Percentiles rank a stretch among this genome's conserved stretches.
These are phyloP conservation scores for Adela reaumurella DNA, from an alignment of 2,888 invertebrate genomes.

Conservation along the genomic window DNA sequence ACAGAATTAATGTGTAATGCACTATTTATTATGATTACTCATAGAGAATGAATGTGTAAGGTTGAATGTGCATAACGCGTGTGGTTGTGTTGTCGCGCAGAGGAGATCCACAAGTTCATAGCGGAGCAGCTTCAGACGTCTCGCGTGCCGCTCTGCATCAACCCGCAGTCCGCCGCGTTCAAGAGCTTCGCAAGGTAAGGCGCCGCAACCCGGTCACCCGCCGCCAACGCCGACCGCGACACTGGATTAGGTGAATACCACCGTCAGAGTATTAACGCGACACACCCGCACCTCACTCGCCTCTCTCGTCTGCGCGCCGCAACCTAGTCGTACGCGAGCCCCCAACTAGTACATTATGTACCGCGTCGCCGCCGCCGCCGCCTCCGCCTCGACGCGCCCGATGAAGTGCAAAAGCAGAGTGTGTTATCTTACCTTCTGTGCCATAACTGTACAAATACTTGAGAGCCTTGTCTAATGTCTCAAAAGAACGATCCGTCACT, in stretches of 20 bases:
- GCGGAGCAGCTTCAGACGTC: constrained; percentile 93
- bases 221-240: constrained; percentile 9
- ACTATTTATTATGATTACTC: too few relatives aligned
- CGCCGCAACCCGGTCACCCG: constrained; percentile 38
- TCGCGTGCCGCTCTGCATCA: constrained; percentile 97
- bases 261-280: neutral
- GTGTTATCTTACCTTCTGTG: too few relatives aligned
- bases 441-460: too few relatives aligned
- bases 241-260: neutral
- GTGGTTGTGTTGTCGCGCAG: constrained; percentile 53
- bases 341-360: too few relatives aligned
- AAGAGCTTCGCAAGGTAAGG: constrained; percentile 99
- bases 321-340: too few relatives aligned
- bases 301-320: neutral
- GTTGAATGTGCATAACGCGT: neutral
- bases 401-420: neutral
- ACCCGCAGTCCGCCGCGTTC: constrained; percentile 99
- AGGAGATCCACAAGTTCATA: constrained; percentile 99
- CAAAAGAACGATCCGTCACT: too few relatives aligned
- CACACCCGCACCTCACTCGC: neutral
- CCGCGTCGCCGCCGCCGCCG: too few relatives aligned
- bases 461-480: too few relatives aligned
- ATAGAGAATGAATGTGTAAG: too few relatives aligned
- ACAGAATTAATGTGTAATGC: too few relatives aligned
- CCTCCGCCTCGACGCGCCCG: too few relatives aligned